Evolutionary conservation across 2,113 vertebrate genomes (phyloP).

Genomic region (Cyanoderma ruficeps): DNA sequence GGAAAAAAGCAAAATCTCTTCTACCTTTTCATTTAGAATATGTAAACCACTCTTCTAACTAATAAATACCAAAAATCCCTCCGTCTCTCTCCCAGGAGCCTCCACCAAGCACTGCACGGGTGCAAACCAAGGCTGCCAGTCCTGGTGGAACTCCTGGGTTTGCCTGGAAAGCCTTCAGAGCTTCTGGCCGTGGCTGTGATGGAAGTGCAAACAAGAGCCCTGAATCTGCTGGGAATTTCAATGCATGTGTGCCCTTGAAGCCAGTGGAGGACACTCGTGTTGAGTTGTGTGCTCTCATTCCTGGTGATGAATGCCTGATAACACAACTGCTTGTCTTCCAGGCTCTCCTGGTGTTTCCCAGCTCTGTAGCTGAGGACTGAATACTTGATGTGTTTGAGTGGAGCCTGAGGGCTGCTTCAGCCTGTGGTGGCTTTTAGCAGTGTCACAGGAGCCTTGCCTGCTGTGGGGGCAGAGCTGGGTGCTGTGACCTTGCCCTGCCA

Average conservation of each 20-base stretch:
- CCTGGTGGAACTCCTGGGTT: neutral
- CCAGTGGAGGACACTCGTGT: neutral
- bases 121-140: neutral
- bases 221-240: conserved; percentile 18
- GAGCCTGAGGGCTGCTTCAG: neutral
- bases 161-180: neutral
- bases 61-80: neutral
- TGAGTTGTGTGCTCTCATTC: neutral
- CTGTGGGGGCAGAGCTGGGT: neutral
- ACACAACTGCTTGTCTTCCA: neutral
- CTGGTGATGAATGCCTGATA: neutral
- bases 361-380: neutral
- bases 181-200: neutral
- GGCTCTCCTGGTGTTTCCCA: conserved; percentile 9
- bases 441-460: neutral
- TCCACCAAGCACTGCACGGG: neutral
- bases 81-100: neutral
- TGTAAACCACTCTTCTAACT: neutral
- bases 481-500: neutral
- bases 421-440: neutral
- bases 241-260: conserved; percentile 23
- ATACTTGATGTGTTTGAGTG: neutral
- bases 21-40: neutral
- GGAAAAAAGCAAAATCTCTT: neutral
- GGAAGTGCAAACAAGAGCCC: neutral